Evolutionary conservation across 1,140 invertebrate species (phyloP).

Genomic region (Platyscapa corneri): DNA sequence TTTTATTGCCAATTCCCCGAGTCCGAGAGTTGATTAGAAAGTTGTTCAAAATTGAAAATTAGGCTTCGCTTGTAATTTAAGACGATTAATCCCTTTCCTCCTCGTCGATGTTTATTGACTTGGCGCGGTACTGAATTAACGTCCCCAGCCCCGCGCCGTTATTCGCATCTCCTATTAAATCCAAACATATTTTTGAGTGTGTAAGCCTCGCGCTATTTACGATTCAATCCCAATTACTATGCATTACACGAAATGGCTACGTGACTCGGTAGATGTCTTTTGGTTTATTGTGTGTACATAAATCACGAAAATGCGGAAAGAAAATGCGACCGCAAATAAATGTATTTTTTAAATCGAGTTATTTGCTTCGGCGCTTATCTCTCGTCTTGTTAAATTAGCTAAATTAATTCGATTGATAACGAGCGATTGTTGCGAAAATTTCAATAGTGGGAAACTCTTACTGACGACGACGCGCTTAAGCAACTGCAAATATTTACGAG

Average conservation of each 20-base stretch:
- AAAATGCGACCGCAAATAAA: background rate
- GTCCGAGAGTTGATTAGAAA: background rate
- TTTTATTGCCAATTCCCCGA: background rate
- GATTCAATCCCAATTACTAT: background rate
- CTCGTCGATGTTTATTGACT: too few species aligned
- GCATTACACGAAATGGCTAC: background rate
- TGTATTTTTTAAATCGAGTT: background rate
- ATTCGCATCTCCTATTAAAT: background rate
- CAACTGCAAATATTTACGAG: too few species aligned
- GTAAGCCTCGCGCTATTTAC: background rate
- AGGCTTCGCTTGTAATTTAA: too few species aligned
- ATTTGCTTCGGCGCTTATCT: background rate
- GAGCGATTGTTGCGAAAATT: background rate
- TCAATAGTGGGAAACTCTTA: too few species aligned
- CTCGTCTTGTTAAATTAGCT: background rate
- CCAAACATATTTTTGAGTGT: background rate
- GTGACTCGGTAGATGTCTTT: conserved; percentile 6
- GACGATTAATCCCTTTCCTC: too few species aligned
- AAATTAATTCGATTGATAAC: background rate
- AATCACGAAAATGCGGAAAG: background rate
- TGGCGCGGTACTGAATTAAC: background rate
- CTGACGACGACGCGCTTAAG: too few species aligned
- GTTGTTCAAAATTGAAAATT: background rate
- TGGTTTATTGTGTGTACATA: background rate
- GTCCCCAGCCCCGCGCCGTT: background rate